These are phyloP conservation scores for Accipiter cooperii DNA, from an alignment of 2,113 vertebrate species.

Conservation along the genomic window DNA sequence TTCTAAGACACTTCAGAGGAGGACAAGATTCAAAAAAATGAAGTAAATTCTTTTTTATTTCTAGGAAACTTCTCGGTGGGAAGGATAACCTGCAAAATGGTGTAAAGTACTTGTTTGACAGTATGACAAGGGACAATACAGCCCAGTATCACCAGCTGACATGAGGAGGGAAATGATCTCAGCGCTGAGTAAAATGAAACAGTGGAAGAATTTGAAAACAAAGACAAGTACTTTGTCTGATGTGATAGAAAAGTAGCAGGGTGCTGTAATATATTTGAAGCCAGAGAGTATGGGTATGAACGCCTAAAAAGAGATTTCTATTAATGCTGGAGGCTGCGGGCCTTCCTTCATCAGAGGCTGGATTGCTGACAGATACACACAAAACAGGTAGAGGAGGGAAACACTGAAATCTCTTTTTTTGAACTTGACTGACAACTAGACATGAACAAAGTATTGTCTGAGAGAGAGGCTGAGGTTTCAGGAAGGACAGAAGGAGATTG, in stretches of 20 bases:
- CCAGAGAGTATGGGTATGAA: neutral
- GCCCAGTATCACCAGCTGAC: neutral
- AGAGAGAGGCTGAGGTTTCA: slow-evolving; percentile 44
- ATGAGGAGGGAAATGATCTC: neutral
- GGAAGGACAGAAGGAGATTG: slow-evolving; percentile 58
- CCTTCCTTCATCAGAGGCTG: neutral
- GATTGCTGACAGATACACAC: neutral
- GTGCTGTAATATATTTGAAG: neutral
- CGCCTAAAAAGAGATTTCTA: neutral
- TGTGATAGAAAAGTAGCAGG: neutral
- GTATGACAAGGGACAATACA: neutral
- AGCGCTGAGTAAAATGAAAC: neutral
- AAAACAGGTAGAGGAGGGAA: slow-evolving; percentile 4
- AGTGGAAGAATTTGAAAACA: neutral
- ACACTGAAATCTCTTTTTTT: slow-evolving; percentile 32
- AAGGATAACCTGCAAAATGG: neutral
- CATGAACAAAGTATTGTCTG: slow-evolving; percentile 55
- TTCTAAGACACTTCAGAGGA: neutral
- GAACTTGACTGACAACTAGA: slow-evolving; percentile 9
- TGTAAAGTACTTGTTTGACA: neutral
- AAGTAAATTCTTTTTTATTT: neutral
- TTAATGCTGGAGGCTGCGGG: neutral
- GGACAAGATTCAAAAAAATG: fast-evolving
- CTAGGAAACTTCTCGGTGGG: neutral
- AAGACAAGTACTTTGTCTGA: neutral